Evolutionary conservation across 2,113 vertebrate species (phyloP).

Genomic region (Pangasianodon gigas): DNA sequence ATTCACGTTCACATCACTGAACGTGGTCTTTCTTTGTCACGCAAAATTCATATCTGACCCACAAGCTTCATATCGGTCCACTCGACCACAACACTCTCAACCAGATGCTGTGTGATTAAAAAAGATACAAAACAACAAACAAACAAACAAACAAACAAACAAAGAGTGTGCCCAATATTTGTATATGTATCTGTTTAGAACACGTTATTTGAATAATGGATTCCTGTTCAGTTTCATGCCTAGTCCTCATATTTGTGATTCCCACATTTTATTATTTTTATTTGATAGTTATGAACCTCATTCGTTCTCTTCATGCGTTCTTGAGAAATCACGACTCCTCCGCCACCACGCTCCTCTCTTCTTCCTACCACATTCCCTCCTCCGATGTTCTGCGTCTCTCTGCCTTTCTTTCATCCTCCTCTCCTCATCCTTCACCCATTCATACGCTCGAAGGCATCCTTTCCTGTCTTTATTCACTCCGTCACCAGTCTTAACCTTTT

Average conservation of each 20-base stretch:
- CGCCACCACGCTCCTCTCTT: slow-evolving; percentile 18
- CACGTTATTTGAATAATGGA: not conserved
- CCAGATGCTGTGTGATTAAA: not conserved
- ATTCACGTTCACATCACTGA: not conserved
- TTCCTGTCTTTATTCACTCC: slow-evolving; percentile 43
- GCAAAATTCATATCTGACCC: not conserved
- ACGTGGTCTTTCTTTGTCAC: not conserved
- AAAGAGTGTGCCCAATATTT: not conserved
- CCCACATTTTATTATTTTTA: not conserved
- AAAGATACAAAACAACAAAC: not conserved
- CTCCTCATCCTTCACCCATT: slow-evolving; percentile 42
- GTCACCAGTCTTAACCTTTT: slow-evolving; percentile 26
- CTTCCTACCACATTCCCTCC: slow-evolving; percentile 40
- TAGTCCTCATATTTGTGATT: not conserved
- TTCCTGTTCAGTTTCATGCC: not conserved
- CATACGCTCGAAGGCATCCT: slow-evolving; percentile 34
- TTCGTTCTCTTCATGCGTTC: not conserved
- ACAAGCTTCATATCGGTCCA: not conserved
- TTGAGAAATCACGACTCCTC: slow-evolving; percentile 7
- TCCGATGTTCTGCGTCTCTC: slow-evolving; percentile 33
- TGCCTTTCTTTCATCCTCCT: slow-evolving; percentile 23
- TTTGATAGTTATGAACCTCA: not conserved
- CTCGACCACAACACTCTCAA: not conserved
- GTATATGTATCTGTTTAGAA: not conserved
- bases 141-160: not conserved